Conservation (phyloP, 2,888 invertebrate species). For the Caenorhabditis sinica region DNA sequence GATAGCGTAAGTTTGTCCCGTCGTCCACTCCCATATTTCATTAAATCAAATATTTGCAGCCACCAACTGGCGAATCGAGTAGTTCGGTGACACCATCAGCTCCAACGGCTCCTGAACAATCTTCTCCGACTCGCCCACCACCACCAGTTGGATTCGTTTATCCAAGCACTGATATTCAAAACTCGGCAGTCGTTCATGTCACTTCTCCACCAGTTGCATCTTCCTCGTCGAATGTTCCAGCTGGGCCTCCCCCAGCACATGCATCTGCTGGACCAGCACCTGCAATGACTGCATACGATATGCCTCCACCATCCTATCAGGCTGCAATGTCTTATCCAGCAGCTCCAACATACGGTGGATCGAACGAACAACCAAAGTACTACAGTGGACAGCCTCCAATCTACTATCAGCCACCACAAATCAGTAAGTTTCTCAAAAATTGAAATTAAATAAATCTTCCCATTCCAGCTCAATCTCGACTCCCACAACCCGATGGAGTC, state of each 20-base stretch:
- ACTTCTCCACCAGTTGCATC: slow-evolving; percentile 3
- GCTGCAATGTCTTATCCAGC: slow-evolving; percentile 70
- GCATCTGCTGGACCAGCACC: slow-evolving; percentile 58
- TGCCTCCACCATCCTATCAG: slow-evolving; percentile 68
- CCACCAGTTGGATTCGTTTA: slow-evolving; percentile 60
- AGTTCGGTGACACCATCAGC: slow-evolving; percentile 29
- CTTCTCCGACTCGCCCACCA: slow-evolving; percentile 54
- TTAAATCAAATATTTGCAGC: slow-evolving; percentile 24
- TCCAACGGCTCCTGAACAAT: slow-evolving; percentile 48
- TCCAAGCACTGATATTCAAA: slow-evolving; percentile 41
- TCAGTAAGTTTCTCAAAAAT: slow-evolving; percentile 43
- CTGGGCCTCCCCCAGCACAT: slow-evolving; percentile 49
- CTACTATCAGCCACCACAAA: slow-evolving; percentile 65
- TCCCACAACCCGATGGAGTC: slow-evolving; percentile 59
- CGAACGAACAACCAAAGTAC: slow-evolving; percentile 52
- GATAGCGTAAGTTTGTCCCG: slow-evolving; percentile 33
- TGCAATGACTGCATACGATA: slow-evolving; percentile 45
- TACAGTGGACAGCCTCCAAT: slow-evolving; percentile 59
- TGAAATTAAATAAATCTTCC: background rate
- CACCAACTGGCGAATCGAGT: slow-evolving; percentile 38
- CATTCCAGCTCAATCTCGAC: slow-evolving; percentile 56
- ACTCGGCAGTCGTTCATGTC: slow-evolving; percentile 23
- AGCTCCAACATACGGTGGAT: slow-evolving; percentile 66
- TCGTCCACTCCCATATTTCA: no score
- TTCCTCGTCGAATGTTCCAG: slow-evolving; percentile 16